Percentiles rank a stretch among this genome's conserved stretches.
These are phyloP conservation scores for Tinea semifulvella DNA, from an alignment of 2,888 invertebrate genomes.

Conservation along the genomic window DNA sequence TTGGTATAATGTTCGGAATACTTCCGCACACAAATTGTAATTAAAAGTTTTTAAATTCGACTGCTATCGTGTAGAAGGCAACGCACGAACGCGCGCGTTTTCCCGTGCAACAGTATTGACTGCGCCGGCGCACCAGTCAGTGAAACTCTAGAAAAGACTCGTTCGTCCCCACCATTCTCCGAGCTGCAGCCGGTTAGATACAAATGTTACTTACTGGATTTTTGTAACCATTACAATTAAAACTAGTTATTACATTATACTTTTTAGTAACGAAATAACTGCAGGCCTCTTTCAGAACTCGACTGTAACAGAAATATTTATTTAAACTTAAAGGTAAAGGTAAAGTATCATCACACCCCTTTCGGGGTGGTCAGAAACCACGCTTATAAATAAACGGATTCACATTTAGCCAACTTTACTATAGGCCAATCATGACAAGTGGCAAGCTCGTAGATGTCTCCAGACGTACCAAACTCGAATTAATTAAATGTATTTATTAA, in stretches of 20 bases:
- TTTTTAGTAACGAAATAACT: neutral
- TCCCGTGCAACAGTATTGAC: constrained; percentile 34
- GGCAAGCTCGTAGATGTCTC: too few species aligned
- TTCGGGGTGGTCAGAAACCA: too few species aligned
- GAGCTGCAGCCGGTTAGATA: constrained; percentile 47
- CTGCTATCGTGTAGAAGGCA: neutral
- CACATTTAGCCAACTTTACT: too few species aligned
- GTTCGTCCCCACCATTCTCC: constrained; percentile 30
- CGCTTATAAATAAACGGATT: too few species aligned
- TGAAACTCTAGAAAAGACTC: constrained; percentile 49
- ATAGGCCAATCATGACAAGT: too few species aligned
- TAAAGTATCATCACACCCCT: too few species aligned
- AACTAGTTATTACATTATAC: neutral
- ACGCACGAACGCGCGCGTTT: constrained; percentile 31
- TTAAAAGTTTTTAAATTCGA: neutral
- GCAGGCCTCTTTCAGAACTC: neutral
- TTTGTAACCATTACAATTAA: too few species aligned
- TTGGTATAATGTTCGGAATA: neutral
- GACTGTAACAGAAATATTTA: too few species aligned
- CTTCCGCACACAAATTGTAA: neutral
- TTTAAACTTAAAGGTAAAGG: too few species aligned
- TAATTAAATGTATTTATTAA: too few species aligned
- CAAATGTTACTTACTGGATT: constrained; percentile 23
- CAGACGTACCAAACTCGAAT: too few species aligned
- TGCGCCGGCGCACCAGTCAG: constrained; percentile 36